These are phyloP conservation scores for Tauraco erythrolophus DNA, from an alignment of 2,113 vertebrate genomes.

Conservation along the genomic window DNA sequence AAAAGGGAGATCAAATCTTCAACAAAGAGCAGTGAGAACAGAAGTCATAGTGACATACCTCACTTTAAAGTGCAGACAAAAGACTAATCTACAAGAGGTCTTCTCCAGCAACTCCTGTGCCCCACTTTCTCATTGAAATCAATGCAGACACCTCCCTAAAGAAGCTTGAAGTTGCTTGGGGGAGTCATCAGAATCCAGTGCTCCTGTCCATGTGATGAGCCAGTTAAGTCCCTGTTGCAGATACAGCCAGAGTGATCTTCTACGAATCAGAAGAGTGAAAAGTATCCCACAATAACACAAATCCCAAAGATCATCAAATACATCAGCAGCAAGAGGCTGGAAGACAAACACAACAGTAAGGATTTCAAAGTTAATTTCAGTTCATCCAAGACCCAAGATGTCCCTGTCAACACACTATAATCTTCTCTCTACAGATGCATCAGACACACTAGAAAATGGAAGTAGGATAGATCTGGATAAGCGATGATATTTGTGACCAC, in stretches of 20 bases:
- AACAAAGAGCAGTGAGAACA: not conserved
- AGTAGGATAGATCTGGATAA: not conserved
- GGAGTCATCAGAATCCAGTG: not conserved
- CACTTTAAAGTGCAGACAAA: not conserved
- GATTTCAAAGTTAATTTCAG: not conserved
- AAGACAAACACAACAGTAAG: not conserved
- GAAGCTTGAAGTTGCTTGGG: not conserved
- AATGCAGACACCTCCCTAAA: not conserved
- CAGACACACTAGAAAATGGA: not conserved
- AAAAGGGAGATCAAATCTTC: not conserved
- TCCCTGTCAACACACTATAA: not conserved
- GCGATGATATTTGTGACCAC: not conserved
- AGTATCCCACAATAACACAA: not conserved
- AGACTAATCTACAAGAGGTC: not conserved
- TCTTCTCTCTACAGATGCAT: not conserved
- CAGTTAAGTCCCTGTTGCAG: not conserved
- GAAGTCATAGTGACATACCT: not conserved
- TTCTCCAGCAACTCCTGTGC: not conserved
- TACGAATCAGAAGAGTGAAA: not conserved
- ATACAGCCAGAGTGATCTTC: not conserved
- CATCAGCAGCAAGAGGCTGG: not conserved
- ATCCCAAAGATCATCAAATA: not conserved
- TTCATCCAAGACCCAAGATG: not conserved
- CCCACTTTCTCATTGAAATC: not conserved
- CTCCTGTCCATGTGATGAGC: not conserved